These are phyloP conservation scores for Chondrosia reniformis DNA, from an alignment of 37 sponge, comb jelly and placozoan species.

Conservation along the genomic window DNA sequence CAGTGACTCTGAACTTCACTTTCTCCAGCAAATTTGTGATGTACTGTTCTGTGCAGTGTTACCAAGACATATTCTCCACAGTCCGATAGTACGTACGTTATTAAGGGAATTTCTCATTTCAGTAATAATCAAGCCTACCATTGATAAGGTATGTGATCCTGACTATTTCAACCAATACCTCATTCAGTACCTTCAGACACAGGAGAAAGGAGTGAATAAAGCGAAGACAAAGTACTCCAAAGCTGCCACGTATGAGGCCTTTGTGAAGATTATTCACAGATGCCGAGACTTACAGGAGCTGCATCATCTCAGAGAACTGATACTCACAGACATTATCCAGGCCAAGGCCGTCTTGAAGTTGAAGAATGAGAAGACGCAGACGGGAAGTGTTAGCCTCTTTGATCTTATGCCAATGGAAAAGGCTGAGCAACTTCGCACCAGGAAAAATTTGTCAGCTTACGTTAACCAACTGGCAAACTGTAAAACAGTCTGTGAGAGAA, in stretches of 20 bases:
- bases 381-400: slow-evolving; percentile 31
- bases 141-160: slow-evolving; percentile 83
- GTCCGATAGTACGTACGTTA: slow-evolving; percentile 56
- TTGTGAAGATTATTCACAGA: slow-evolving; percentile 70
- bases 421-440: slow-evolving; percentile 54
- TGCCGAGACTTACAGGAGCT: slow-evolving; percentile 59
- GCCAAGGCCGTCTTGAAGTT: slow-evolving; percentile 77
- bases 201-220: slow-evolving; percentile 57
- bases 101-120: slow-evolving; percentile 61
- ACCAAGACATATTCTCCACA: slow-evolving; percentile 39
- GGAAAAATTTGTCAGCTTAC: slow-evolving; percentile 65
- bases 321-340: slow-evolving; percentile 88
- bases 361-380: slow-evolving; percentile 41
- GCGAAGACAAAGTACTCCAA: slow-evolving; percentile 45
- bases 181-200: slow-evolving; percentile 38
- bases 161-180: slow-evolving; percentile 88
- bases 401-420: slow-evolving; percentile 79
- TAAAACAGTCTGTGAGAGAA: slow-evolving; percentile 56
- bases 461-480: slow-evolving; percentile 64
- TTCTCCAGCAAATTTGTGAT: slow-evolving; percentile 63
- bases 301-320: slow-evolving; percentile 52
- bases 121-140: slow-evolving; percentile 61
- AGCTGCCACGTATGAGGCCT: slow-evolving; percentile 64
- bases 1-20: slow-evolving; percentile 61
- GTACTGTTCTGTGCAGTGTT: slow-evolving; percentile 63